Evolutionary conservation across 2,797 vertebrate species (phyloP), one percentile per base, ranked within the genome.

Genomic region (Micrastur ruficollis): DNA sequence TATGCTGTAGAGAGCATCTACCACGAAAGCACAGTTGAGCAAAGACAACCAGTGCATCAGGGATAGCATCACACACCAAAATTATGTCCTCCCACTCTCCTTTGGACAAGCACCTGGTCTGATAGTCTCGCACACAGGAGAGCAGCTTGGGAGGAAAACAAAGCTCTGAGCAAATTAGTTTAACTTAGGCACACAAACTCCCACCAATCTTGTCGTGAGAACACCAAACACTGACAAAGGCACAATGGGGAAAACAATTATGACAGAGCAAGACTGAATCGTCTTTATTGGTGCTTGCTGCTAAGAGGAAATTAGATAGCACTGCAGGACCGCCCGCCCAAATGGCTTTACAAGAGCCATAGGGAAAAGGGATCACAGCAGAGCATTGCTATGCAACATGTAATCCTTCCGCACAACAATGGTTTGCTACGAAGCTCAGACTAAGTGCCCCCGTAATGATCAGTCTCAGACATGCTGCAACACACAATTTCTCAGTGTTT

Each of bases 351-450:
- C 76, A 25, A 78, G 93, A 95, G 89, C 92, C 90, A 71, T 6
- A 25, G 96, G 96, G 91, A 63, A 83, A 84, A 94, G 86, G 91
- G 94, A 96, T 97, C 92, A 94, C 82, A 96, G 89, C 91, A 97
- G 97, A 95, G 92, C 94, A 97, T 94, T 95, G 94, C 97, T 97
- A 94, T 96, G 95, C 95, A 94, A 95, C 96, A 85, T 94, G 95
- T 95, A 97, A 97, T 95, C 93, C 95, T 80, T 38, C 73, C 93
- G 62, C 73, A 65, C 92, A 96, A 97, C 96, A 97, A 96, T 86
- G 81, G 92, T 5, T 90, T 11, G 52, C 95, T 29, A 44, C 90
- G 80, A 95, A 96, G 94, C 94, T 91, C 96, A 92, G 94, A 90
- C 96, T 88, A 50, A 96, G 94, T 84, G 93, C 95, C 93, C 95